These are phyloP conservation scores for Agrochola lota DNA, from an alignment of 2,888 invertebrate species.

Conservation along the genomic window DNA sequence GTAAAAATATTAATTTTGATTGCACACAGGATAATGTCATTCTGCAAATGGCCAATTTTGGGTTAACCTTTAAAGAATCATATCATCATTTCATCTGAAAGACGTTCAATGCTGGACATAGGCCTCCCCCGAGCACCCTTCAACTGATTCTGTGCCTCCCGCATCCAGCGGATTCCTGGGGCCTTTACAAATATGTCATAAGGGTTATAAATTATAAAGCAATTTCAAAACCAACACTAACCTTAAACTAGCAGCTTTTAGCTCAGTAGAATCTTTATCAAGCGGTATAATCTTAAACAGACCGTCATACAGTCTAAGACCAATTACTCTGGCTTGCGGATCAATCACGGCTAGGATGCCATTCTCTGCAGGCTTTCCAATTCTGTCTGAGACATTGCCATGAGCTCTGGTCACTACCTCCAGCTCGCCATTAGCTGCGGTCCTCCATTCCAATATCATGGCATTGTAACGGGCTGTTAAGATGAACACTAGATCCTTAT, in stretches of 20 bases:
- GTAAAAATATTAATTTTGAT: background rate
- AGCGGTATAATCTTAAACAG: constrained; percentile 99
- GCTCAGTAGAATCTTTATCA: constrained; percentile 97
- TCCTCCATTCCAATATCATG: constrained; percentile 98
- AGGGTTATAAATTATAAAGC: background rate
- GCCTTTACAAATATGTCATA: no score
- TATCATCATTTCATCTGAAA: no score
- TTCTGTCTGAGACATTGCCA: constrained; percentile 98
- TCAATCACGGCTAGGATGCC: constrained; percentile 99
- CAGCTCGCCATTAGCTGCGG: constrained; percentile 93
- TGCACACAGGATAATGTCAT: background rate
- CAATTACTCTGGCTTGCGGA: constrained; percentile 98
- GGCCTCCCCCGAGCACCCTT: no score
- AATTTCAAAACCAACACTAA: constrained; percentile 68
- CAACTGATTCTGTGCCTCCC: no score
- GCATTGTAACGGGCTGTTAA: constrained; percentile 98
- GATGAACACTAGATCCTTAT: constrained; percentile 97
- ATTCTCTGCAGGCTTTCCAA: constrained; percentile 98
- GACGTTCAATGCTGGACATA: no score
- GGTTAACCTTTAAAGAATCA: background rate
- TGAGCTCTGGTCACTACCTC: constrained; percentile 99
- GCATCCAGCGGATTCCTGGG: no score
- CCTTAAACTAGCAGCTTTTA: constrained; percentile 97
- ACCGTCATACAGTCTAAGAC: constrained; percentile 98
- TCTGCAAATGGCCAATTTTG: no score